Base-by-base conservation (phyloP, 2,888 invertebrate genomes). In the Ophion ventricosus region DNA sequence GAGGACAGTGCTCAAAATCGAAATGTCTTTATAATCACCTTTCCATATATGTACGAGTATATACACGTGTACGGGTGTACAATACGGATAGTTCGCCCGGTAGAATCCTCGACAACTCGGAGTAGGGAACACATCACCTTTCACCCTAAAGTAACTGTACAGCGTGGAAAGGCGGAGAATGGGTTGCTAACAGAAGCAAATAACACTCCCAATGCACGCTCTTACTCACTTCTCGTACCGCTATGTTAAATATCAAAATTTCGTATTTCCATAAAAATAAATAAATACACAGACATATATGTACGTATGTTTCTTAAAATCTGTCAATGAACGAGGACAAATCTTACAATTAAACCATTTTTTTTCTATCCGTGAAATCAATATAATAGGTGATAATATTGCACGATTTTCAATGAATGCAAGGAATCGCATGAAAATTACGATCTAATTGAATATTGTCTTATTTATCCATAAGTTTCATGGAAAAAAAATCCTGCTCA, bases 91-190 rank as follows among this genome's bases (percentile, higher is more conserved):
- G 23, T 61, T 63, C 11, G 26, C 69, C 56, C 66, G 66, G 80
- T 76, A 80, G 80, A 67, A 84, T 80, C 77, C 80, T 77, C 82
- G 67, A 26, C n/a, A 54, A 57, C 40, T 64, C 23, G 10, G 67
- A 49, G 80, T 75, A 73, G 83, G 81, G 81, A 84, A 74, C 59
- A 79, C 78, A 84, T 90, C 88, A 90, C 90, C 90, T 91, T 91
- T 91, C 90, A 90, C 89, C 89, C 89, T 67, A 86, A 80, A 86
- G 80, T 90, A 91, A 90, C 90, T 89, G 90, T 91, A 89, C 87
- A 87, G 81, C 85, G 84, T 75, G 87, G 87, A 89, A 88, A 88
- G 87, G 87, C 87, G 83, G 87, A 82, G 87, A 88, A 89, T 85
- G 85, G 86, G 85, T 88, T 86, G 85, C 82, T 82, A 84, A 83